Conservation (phyloP, 2,888 invertebrate genomes). For the Fragum whitleyi region DNA sequence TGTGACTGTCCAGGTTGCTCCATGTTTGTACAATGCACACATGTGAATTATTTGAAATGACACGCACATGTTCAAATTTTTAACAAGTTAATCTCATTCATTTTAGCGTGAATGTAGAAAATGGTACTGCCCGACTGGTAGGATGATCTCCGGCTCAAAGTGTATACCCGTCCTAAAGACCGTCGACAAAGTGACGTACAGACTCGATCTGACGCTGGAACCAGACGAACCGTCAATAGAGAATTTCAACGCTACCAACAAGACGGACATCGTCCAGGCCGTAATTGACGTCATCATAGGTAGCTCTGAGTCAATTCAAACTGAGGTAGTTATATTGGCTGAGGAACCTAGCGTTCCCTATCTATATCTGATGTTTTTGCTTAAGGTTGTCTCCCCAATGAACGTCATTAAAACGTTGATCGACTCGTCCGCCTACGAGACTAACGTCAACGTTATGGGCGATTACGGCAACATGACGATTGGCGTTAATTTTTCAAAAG, state of each 20-base stretch:
- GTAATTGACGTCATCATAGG: slow-evolving; percentile 37
- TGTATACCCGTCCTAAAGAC: slow-evolving; percentile 44
- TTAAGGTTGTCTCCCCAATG: slow-evolving; percentile 18
- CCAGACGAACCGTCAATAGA: slow-evolving; percentile 10
- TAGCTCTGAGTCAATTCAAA: slow-evolving; percentile 2
- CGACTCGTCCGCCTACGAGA: slow-evolving; percentile 34
- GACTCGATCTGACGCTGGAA: slow-evolving; percentile 34
- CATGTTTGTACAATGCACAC: too few species aligned
- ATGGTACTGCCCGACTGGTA: slow-evolving; percentile 58
- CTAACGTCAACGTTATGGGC: neutral
- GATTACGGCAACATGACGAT: slow-evolving; percentile 26
- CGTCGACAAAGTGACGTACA: slow-evolving; percentile 33
- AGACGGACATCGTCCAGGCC: slow-evolving; percentile 25
- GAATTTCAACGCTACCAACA: slow-evolving; percentile 20
- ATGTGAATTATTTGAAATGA: too few species aligned
- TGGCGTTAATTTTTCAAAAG: slow-evolving; percentile 31
- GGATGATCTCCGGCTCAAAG: slow-evolving; percentile 13
- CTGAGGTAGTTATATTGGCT: slow-evolving; percentile 41
- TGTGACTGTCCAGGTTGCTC: too few species aligned
- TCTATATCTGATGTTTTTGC: slow-evolving; percentile 36
- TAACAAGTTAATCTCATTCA: too few species aligned
- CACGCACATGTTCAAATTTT: too few species aligned
- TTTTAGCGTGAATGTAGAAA: slow-evolving; percentile 54
- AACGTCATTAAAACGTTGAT: slow-evolving; percentile 14
- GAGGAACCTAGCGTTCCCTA: slow-evolving; percentile 26